Conservation (phyloP, 1,140 invertebrate genomes). For the Aplysia californica region DNA sequence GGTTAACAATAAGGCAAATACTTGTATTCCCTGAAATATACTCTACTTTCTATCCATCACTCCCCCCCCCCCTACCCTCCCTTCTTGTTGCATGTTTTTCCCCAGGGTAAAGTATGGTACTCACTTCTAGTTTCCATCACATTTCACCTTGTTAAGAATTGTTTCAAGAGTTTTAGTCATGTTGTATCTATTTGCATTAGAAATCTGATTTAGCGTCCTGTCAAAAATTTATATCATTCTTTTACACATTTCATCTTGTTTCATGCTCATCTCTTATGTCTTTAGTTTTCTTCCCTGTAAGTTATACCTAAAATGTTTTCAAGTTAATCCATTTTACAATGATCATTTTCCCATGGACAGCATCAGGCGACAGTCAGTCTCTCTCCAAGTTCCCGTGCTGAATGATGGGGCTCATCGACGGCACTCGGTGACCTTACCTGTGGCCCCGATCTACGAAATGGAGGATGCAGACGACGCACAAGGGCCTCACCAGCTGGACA, state of each 20-base stretch:
- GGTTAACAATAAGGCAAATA: no score
- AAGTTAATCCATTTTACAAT: no score
- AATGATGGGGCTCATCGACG: not conserved
- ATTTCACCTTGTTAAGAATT: no score
- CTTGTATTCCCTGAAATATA: no score
- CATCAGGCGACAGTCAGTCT: conserved; percentile 20
- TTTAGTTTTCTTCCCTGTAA: not conserved
- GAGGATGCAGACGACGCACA: not conserved
- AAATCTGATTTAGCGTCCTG: not conserved
- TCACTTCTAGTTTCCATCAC: no score
- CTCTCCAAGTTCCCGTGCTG: conserved; percentile 23
- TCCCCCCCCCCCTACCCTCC: no score
- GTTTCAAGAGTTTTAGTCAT: no score
- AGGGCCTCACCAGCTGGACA: not conserved
- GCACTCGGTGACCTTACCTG: conserved; percentile 13
- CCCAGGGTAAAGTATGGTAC: no score
- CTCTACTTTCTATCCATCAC: no score
- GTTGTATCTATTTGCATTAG: no score
- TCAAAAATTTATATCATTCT: not conserved
- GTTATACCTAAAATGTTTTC: not conserved
- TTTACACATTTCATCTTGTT: not conserved
- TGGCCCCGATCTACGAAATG: not conserved
- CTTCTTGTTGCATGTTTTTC: no score
- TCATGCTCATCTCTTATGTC: not conserved
- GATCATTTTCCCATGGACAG: no score